Base-by-base conservation (phyloP, 2,797 vertebrate species). In the Gorsachius magnificus region DNA sequence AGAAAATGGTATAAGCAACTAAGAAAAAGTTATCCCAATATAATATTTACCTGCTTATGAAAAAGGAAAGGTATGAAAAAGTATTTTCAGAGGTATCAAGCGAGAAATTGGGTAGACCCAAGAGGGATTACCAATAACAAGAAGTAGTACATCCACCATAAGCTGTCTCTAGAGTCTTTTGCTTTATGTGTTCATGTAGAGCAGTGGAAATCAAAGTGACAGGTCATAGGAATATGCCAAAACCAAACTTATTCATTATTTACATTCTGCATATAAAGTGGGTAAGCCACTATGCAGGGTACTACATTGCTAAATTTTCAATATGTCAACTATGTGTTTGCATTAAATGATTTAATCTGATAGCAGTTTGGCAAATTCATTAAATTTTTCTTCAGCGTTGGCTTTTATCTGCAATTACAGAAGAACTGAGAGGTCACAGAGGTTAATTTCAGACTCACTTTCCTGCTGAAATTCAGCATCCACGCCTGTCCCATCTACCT, bases 401-500 rank as follows among this genome's bases (percentile, higher is more conserved):
- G 3, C 26, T 31, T 21, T 88, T 57, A 66, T 21, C 54, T 87
- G 11, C 21, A 69, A 56, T 45, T 89, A 36, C 33, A 74, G 50
- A 68, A 76, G 41, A 50, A 60, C 8, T 33, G 16, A 65, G 29
- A 66, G 20, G 29, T 33, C 61, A 43, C 19, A 77, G 53, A 60
- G 31, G 4, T 46, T 79, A 29, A 69, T 61, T 90, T 79, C 45
- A 74, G 35, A 26, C 28, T 58, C 16, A 43, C 20, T 77, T 81
- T 74, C 26, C 8, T 4, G 6, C 4, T 70, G 70, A 92, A 81
- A 64, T 46, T 65, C 25, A 64, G 8, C 48, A n/a, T 92, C 48
- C 31, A 31, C 0, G 0, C 13, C 12, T 48, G 56, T 82, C 25
- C n/a, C n/a, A 45, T 46, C 53, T 89, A 50, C 66, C 26, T 56